Conservation (phyloP, 2,888 invertebrate genomes). For the Scaptomyza flava region DNA sequence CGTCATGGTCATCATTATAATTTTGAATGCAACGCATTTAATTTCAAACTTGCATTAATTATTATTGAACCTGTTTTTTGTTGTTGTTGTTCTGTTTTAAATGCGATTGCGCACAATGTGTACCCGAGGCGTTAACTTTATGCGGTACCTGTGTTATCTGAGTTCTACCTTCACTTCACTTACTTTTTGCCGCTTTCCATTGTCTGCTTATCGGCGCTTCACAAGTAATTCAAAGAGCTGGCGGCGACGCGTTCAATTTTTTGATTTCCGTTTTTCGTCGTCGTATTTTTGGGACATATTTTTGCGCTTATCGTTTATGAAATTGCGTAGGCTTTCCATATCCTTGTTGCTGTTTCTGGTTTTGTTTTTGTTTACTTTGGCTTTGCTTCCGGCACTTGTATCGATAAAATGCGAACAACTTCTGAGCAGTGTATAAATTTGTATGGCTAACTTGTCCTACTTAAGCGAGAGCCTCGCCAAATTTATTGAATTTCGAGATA, state of each 20-base stretch:
- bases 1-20: slow-evolving; percentile 59
- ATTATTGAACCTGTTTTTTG: slow-evolving; percentile 74
- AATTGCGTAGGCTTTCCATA: slow-evolving; percentile 43
- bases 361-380: slow-evolving; percentile 28
- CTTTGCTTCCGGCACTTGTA: slow-evolving; percentile 33
- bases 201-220: slow-evolving; percentile 63
- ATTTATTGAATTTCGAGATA: slow-evolving; percentile 33
- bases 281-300: slow-evolving; percentile 30
- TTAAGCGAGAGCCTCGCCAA: slow-evolving; percentile 14
- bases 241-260: slow-evolving; percentile 61
- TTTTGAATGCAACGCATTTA: slow-evolving; percentile 77
- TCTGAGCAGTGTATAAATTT: background rate
- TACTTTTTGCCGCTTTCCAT: slow-evolving; percentile 7
- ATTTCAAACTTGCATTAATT: slow-evolving; percentile 79
- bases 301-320: slow-evolving; percentile 53
- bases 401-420: slow-evolving; percentile 32
- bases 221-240: slow-evolving; percentile 70
- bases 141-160: slow-evolving; percentile 52
- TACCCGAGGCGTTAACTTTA: slow-evolving; percentile 28
- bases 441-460: slow-evolving; percentile 9
- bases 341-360: background rate
- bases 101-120: slow-evolving; percentile 21
- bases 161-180: background rate
- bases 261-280: slow-evolving; percentile 44
- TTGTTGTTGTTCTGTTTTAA: slow-evolving; percentile 2